phyloP scores from a whole-genome alignment of 2,888 invertebrate genomes.

The Schizaphis graminum region DNA sequence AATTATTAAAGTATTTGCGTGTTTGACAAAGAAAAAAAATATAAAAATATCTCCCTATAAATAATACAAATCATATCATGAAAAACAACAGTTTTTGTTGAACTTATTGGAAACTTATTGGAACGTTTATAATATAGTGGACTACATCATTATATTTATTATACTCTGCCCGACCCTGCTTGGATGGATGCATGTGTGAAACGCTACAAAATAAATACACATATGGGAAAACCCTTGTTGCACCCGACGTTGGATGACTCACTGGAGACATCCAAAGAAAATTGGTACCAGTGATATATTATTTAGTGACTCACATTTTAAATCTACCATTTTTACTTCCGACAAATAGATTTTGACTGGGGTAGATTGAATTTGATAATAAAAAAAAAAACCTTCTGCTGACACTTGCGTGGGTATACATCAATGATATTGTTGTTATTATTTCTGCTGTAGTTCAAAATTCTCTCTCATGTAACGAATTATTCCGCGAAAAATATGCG shows the following conservation, averaged over 20 bases:
- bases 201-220: not conserved
- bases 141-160: not conserved
- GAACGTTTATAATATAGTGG: not conserved
- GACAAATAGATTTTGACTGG: not conserved
- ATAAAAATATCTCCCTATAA: not conserved
- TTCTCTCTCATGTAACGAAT: not conserved
- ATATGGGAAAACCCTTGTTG: not conserved
- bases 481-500: not conserved
- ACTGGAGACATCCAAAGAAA: not conserved
- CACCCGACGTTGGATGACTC: not conserved
- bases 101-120: not conserved
- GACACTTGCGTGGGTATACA: not conserved
- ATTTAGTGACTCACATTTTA: not conserved
- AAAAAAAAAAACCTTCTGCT: not conserved
- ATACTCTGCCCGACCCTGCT: fast-evolving
- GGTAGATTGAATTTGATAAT: not conserved
- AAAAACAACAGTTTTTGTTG: not conserved
- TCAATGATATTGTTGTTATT: not conserved
- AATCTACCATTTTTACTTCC: not conserved
- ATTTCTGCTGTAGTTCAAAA: not conserved
- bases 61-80: not conserved
- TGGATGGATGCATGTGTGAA: not conserved
- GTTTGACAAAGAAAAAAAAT: not conserved
- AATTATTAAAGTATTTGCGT: not conserved
- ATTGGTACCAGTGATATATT: not conserved